A percentile compares a stretch with the other conserved stretches of the same genome.
Evolutionary conservation across 53 echinoderm and acorn worm species (phyloP).

Genomic region (Mesocentrotus franciscanus): DNA sequence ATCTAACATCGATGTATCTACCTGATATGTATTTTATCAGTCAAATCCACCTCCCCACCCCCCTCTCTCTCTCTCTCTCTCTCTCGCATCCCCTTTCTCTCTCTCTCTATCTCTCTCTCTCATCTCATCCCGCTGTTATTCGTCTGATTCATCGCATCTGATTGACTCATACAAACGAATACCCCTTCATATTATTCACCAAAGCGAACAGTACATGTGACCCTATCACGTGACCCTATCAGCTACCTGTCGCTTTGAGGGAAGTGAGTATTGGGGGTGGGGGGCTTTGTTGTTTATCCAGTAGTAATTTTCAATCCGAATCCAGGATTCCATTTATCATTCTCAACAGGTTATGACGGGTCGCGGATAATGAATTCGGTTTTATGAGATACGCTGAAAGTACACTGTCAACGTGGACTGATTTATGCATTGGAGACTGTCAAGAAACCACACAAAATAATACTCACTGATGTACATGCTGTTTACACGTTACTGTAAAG

Average conservation of each 20-base stretch:
- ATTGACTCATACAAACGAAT: slow-evolving; percentile 42
- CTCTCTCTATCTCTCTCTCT: slow-evolving; percentile 53
- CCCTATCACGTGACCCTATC: not conserved
- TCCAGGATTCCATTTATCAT: slow-evolving; percentile 4
- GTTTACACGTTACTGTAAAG: too few species aligned
- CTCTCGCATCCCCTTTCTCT: not conserved
- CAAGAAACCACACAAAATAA: too few species aligned
- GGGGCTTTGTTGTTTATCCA: slow-evolving; percentile 42
- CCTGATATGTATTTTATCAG: too few species aligned
- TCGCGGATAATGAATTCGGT: slow-evolving; percentile 25
- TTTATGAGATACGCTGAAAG: slow-evolving; percentile 5
- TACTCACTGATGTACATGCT: too few species aligned
- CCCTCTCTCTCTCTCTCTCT: not conserved
- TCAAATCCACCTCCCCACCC: too few species aligned
- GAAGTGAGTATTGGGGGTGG: not conserved
- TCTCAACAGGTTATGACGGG: slow-evolving; percentile 33
- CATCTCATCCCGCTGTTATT: slow-evolving; percentile 2
- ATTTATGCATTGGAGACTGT: not conserved
- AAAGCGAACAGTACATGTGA: not conserved
- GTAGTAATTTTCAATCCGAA: slow-evolving; percentile 16
- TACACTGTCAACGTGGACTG: not conserved
- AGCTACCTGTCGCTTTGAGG: not conserved
- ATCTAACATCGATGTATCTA: not conserved
- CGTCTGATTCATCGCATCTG: slow-evolving; percentile 27
- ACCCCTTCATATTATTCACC: not conserved